Conservation (phyloP, 2,888 invertebrate genomes). For the Pyralis farinalis region DNA sequence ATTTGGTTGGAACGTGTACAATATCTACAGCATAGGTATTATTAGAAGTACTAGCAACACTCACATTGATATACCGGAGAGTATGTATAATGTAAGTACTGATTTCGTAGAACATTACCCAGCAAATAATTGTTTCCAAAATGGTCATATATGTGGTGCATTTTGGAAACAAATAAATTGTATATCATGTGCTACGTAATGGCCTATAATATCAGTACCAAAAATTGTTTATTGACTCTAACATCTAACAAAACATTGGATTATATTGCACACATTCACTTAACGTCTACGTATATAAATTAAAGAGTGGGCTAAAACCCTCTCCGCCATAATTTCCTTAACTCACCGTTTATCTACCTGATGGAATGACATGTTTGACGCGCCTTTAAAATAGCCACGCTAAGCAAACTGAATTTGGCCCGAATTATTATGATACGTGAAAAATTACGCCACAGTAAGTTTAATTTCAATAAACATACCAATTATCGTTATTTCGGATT, state of each 20-base stretch:
- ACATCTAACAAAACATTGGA: conserved; percentile 62
- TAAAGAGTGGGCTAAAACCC: conserved; percentile 75
- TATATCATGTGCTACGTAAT: not conserved
- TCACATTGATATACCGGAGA: conserved; percentile 36
- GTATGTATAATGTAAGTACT: conserved; percentile 20
- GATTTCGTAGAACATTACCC: conserved; percentile 16
- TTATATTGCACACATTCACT: conserved; percentile 76
- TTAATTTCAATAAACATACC: no score
- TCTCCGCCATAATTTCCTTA: conserved; percentile 79
- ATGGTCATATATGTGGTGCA: not conserved
- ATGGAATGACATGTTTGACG: conserved; percentile 73
- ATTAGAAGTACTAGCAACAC: conserved; percentile 49
- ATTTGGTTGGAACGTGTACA: conserved; percentile 53
- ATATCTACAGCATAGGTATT: conserved; percentile 49
- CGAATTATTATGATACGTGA: no score
- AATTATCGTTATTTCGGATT: no score
- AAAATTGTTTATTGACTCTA: conserved; percentile 46
- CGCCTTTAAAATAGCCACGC: conserved; percentile 53
- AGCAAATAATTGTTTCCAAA: not conserved
- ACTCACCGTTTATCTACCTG: conserved; percentile 78
- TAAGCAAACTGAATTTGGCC: conserved; percentile 63
- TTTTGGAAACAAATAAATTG: no score
- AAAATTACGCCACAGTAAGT: no score
- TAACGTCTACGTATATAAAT: conserved; percentile 55
- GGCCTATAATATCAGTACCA: conserved; percentile 34